Evolutionary conservation across 2,113 vertebrate species (phyloP).

Genomic region (Vidua macroura): DNA sequence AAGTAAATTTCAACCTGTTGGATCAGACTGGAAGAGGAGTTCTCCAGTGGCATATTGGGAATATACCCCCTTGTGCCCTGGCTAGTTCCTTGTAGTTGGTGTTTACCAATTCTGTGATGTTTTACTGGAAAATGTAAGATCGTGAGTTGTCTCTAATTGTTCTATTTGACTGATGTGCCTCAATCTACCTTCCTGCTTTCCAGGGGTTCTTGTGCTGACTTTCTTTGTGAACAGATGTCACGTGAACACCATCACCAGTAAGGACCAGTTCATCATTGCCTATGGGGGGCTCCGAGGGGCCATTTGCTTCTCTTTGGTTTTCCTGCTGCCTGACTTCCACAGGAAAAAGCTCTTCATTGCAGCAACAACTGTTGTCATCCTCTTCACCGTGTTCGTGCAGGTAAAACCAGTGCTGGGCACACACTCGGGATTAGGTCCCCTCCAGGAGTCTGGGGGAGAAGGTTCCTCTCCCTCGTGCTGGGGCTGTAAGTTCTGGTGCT

Average conservation of each 20-base stretch:
- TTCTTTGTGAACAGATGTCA: slow-evolving; percentile 81
- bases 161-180: neutral
- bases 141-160: neutral
- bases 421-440: too few species aligned
- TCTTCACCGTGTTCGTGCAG: slow-evolving; percentile 86
- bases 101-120: neutral
- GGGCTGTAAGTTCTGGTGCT: too few species aligned
- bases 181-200: neutral
- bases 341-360: slow-evolving; percentile 85
- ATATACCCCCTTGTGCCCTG: neutral
- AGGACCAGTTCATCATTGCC: slow-evolving; percentile 85
- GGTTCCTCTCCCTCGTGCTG: neutral
- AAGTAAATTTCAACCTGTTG: neutral
- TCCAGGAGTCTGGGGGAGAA: neutral
- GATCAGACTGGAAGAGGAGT: neutral
- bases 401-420: slow-evolving; percentile 4
- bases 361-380: slow-evolving; percentile 82
- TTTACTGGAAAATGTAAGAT: neutral
- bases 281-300: slow-evolving; percentile 81
- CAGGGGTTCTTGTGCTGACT: slow-evolving; percentile 81
- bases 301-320: slow-evolving; percentile 85
- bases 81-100: neutral
- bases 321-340: slow-evolving; percentile 81
- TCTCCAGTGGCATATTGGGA: neutral
- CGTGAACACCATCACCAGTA: slow-evolving; percentile 76